Base-by-base conservation (phyloP, 2,888 invertebrate genomes). In the Troilus luridus region DNA sequence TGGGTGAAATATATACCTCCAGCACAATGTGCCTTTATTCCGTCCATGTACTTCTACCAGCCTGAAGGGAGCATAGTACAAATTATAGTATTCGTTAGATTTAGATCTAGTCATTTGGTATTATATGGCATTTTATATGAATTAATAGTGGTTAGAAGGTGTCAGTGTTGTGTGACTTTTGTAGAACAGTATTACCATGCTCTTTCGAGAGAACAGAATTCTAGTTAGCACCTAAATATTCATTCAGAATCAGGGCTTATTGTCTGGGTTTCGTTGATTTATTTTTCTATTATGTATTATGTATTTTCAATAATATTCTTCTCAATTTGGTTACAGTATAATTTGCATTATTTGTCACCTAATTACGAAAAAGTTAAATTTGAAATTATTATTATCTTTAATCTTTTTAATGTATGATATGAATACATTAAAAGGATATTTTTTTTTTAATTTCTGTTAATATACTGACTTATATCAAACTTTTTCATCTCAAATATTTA, bases 1-100 rank as follows among this genome's bases (percentile, higher is more conserved):
- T 56, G 85, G 56, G 56, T 56, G 85, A 88, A 19, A 62, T 17
- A 88, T n/a, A 62, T 88, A 88, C 27, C 62, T 60, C 59, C 41
- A 60, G 59, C 60, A 88, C 88, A 41, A 59, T 60, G 89, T 89
- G 89, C 89, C 89, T 89, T 64, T 60, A 64, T 64, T 89, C 89
- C 89, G 89, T 89, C 89, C 89, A 64, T 54, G 56, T 64, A 27
- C 88, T 88, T 64, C 19, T 54, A 64, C 10, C 14, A 27, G 62
- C 89, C 64, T 89, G 64, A 89, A 64, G 60, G 89, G 60, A 64
- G 60, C 64, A 89, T 89, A 89, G 89, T 89, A 89, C 89, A 89
- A 89, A 89, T 19, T 67, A 62, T 89, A 89, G 89, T 89, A 89
- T 41, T 60, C 54, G 9, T 67, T 89, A 89, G 89, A 56, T 89